Percentiles rank a stretch among this genome's conserved stretches.
Evolutionary conservation across 2,888 invertebrate genomes (phyloP).

Genomic region (Andricus quercusramuli): DNA sequence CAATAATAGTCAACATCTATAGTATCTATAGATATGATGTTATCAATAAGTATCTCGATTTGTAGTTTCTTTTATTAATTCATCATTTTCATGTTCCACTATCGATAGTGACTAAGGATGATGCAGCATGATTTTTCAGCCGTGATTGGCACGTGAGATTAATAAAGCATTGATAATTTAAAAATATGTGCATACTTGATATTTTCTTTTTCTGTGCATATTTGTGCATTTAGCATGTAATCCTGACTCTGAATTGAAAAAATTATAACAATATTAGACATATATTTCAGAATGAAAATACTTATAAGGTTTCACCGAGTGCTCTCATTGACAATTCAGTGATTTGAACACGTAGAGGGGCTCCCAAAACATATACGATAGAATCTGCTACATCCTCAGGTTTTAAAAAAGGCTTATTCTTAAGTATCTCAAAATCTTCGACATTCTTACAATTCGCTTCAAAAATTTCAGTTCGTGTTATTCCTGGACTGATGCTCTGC

Average conservation of each 20-base stretch:
- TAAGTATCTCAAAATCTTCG: constrained; percentile 49
- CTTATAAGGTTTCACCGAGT: constrained; percentile 51
- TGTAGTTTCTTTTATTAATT: not conserved
- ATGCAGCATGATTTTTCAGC: not conserved
- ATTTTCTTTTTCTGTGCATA: no score
- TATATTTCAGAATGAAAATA: not conserved
- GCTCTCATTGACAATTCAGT: constrained; percentile 60
- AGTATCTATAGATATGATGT: constrained; percentile 37
- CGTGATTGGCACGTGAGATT: not conserved
- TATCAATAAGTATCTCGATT: not conserved
- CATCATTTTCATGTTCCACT: not conserved
- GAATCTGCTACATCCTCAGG: constrained; percentile 77
- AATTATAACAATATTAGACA: not conserved
- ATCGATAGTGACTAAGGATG: not conserved
- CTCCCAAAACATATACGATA: constrained; percentile 72
- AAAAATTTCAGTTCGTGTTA: constrained; percentile 79
- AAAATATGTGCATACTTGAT: no score
- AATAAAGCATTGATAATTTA: not conserved
- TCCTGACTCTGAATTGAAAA: not conserved
- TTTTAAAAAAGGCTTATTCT: constrained; percentile 57
- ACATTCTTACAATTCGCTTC: not conserved
- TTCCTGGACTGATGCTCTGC: constrained; percentile 84
- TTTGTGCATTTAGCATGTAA: no score
- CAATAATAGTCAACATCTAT: not conserved
- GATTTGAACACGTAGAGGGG: constrained; percentile 72